Percentiles rank a stretch among this genome's conserved stretches.
Evolutionary conservation across 1,140 invertebrate species (phyloP).

Genomic region (Aleiodes sp.): DNA sequence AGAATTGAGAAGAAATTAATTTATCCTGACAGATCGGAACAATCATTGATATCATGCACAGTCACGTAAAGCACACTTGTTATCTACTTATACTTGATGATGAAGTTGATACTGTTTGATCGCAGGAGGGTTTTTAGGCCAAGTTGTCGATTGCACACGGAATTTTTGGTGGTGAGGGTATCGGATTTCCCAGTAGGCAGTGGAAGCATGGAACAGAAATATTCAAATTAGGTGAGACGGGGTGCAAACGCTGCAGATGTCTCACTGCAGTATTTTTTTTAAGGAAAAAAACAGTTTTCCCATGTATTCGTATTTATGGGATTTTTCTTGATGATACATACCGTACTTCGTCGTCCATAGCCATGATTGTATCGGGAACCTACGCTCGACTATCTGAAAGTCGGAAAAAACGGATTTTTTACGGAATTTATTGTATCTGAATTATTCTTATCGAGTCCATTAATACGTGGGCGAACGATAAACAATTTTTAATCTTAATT

Average conservation of each 20-base stretch:
- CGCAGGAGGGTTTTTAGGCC: constrained; percentile 1
- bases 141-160: constrained; percentile 29
- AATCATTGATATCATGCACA: constrained; percentile 18
- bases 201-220: constrained; percentile 33
- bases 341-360: constrained; percentile 86
- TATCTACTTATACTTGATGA: constrained; percentile 26
- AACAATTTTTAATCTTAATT: background rate
- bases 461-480: background rate
- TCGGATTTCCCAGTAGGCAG: constrained; percentile 36
- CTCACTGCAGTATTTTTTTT: constrained; percentile 20
- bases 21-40: background rate
- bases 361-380: constrained; percentile 67
- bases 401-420: background rate
- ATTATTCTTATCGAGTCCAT: no score
- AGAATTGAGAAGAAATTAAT: background rate
- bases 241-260: constrained; percentile 25
- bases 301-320: constrained; percentile 20
- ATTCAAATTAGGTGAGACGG: constrained; percentile 30
- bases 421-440: background rate
- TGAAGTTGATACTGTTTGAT: constrained; percentile 23
- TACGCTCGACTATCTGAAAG: background rate
- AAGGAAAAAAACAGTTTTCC: no score
- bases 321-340: constrained; percentile 66
- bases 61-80: constrained; percentile 15
- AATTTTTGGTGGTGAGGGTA: constrained; percentile 16